phyloP scores from a whole-genome alignment of 1,140 invertebrate species.

The Diabrotica undecimpunctata region DNA sequence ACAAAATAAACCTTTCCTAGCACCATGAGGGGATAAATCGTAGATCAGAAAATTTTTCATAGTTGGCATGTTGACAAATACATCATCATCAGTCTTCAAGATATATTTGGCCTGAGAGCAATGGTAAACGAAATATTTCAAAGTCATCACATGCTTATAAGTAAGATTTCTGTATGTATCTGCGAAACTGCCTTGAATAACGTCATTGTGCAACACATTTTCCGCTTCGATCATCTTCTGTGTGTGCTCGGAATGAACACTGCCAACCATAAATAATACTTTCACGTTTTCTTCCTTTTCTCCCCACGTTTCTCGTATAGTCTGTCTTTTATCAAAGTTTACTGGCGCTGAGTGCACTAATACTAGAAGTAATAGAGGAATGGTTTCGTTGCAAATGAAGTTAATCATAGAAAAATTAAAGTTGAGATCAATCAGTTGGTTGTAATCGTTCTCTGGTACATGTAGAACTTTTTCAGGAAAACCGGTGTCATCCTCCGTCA shows the following conservation, averaged over 20 bases:
- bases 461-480: constrained; percentile 18
- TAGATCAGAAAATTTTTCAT: constrained; percentile 60
- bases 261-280: constrained; percentile 69
- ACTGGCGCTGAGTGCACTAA: constrained; percentile 65
- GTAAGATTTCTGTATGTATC: constrained; percentile 83
- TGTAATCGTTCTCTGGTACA: constrained; percentile 38
- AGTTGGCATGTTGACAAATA: constrained; percentile 68
- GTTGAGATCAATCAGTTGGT: constrained; percentile 35
- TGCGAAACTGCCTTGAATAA: constrained; percentile 74
- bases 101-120: constrained; percentile 67
- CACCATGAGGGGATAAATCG: constrained; percentile 56
- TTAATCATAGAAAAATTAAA: constrained; percentile 42
- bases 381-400: constrained; percentile 36
- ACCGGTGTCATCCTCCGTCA: background rate
- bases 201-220: constrained; percentile 59
- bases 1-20: constrained; percentile 59
- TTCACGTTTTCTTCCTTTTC: constrained; percentile 45
- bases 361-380: constrained; percentile 49
- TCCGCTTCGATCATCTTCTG: constrained; percentile 59
- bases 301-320: constrained; percentile 70
- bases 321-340: constrained; percentile 58
- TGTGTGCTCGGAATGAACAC: constrained; percentile 45
- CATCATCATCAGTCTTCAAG: constrained; percentile 76
- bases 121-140: constrained; percentile 76
- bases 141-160: constrained; percentile 79